Conservation (phyloP, 2,113 vertebrate species). For the Spermophilus dauricus region DNA sequence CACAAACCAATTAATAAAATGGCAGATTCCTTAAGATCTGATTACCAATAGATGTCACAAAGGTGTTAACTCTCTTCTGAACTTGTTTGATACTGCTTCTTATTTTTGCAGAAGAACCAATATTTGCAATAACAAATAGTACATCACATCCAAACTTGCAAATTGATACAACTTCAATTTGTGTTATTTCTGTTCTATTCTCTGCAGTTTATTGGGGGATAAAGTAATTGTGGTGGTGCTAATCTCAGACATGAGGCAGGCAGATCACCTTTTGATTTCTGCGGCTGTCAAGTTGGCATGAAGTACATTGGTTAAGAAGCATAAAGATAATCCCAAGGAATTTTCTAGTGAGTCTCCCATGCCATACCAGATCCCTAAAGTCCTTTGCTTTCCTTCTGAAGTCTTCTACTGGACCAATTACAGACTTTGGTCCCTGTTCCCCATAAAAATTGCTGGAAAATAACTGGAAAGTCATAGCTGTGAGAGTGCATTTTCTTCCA, state of each 20-base stretch:
- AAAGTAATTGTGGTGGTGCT: background rate
- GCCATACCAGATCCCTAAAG: background rate
- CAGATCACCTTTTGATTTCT: background rate
- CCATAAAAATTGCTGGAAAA: background rate
- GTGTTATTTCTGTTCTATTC: background rate
- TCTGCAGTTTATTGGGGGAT: background rate
- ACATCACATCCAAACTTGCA: background rate
- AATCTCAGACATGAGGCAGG: background rate
- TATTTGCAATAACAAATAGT: background rate
- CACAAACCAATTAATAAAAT: background rate
- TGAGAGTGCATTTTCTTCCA: background rate
- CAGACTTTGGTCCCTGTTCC: background rate
- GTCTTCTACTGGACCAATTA: background rate
- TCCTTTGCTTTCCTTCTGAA: background rate
- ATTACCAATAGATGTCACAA: background rate
- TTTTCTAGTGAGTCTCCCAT: background rate
- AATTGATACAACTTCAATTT: background rate
- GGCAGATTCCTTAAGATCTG: background rate
- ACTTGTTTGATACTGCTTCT: background rate
- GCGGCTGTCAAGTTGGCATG: background rate
- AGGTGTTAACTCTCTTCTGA: background rate
- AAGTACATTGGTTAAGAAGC: background rate
- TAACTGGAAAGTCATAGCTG: background rate
- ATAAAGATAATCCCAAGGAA: background rate
- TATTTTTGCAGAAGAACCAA: background rate